A percentile compares a stretch with the other conserved stretches of the same genome.
Conservation (phyloP, 2,113 vertebrate species). For the Pomatorhinus ruficollis region DNA sequence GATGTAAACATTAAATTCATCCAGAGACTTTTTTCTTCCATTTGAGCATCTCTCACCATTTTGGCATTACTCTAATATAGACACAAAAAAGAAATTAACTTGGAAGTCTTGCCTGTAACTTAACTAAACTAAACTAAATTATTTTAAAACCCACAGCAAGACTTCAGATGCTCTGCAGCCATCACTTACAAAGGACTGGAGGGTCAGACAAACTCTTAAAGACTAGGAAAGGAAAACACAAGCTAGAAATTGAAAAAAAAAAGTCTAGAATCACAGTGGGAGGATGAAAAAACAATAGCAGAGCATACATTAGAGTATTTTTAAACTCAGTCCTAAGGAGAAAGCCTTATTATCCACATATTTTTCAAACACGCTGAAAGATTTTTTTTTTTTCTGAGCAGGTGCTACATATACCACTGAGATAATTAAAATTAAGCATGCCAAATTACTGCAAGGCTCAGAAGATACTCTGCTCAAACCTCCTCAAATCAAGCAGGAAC, state of each 20-base stretch:
- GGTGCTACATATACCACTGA: background rate
- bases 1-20: background rate
- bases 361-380: background rate
- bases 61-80: background rate
- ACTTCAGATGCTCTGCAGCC: background rate
- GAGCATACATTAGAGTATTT: background rate
- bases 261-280: rapidly evolving
- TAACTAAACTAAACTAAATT: background rate
- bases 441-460: background rate
- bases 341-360: background rate
- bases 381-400: background rate
- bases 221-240: background rate
- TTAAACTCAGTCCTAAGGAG: background rate
- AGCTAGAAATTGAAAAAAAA: background rate
- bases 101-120: background rate
- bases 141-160: background rate
- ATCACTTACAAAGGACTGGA: background rate
- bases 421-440: background rate
- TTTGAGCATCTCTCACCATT: background rate
- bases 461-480: background rate
- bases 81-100: background rate
- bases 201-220: background rate
- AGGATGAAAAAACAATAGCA: background rate
- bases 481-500: background rate
- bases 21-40: background rate